phyloP scores from a whole-genome alignment of 2,113 vertebrate genomes.

The Delphinapterus leucas region DNA sequence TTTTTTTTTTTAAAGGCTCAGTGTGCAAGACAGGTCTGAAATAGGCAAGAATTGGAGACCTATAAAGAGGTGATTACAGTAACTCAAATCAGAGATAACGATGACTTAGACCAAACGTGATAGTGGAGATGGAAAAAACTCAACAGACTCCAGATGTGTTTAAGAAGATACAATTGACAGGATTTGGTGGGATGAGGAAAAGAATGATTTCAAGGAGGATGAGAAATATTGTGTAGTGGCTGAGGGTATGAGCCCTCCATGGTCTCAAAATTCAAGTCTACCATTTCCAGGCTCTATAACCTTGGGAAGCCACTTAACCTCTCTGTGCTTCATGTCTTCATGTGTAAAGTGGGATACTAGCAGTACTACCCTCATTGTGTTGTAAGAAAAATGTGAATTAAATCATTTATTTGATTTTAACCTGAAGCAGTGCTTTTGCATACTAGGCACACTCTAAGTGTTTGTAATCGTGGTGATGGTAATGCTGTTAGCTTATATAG shows the following conservation, averaged over 20 bases:
- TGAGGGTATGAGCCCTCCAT: background rate
- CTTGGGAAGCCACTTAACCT: background rate
- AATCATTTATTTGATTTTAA: background rate
- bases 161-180: background rate
- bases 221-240: background rate
- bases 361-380: background rate
- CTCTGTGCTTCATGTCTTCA: background rate
- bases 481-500: background rate
- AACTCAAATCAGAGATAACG: background rate
- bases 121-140: background rate
- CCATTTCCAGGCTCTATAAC: background rate
- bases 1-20: background rate
- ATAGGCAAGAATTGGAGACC: background rate
- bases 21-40: background rate
- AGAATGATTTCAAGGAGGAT: background rate
- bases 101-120: background rate
- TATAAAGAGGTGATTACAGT: background rate
- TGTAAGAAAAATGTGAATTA: background rate
- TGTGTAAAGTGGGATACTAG: background rate
- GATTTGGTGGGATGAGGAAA: background rate
- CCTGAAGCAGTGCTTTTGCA: background rate
- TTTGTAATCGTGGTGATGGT: background rate
- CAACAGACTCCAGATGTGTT: background rate
- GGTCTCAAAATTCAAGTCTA: background rate
- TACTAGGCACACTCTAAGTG: background rate